Percentiles rank a stretch among this genome's conserved stretches.
Conservation (phyloP, 2,888 invertebrate species). For the Pyralis farinalis region DNA sequence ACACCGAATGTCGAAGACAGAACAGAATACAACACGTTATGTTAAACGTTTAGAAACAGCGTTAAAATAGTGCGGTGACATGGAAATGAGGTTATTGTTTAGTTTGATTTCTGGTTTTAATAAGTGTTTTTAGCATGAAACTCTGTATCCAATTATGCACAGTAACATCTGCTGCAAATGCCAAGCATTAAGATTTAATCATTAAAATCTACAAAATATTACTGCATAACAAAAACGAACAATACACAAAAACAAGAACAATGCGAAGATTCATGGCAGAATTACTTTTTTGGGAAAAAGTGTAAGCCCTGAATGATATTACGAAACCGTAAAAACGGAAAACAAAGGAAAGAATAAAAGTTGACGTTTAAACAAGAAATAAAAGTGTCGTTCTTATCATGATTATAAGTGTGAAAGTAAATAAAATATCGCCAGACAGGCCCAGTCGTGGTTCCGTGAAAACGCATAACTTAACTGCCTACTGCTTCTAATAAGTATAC, state of each 20-base stretch:
- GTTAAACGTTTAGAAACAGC: neutral
- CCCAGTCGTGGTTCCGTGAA: neutral
- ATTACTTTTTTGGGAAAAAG: neutral
- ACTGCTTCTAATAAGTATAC: too few species aligned
- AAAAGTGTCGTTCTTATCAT: conserved; percentile 32
- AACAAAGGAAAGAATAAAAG: conserved; percentile 11
- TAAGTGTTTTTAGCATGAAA: too few species aligned
- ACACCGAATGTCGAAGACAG: conserved; percentile 1
- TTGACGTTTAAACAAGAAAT: conserved; percentile 19
- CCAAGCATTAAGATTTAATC: too few species aligned
- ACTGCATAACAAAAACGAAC: neutral
- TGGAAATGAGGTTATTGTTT: too few species aligned
- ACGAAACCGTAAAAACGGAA: conserved; percentile 24
- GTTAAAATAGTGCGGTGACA: too few species aligned
- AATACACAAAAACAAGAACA: neutral
- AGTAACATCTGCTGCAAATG: too few species aligned
- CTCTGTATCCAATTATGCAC: too few species aligned
- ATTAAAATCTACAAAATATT: too few species aligned
- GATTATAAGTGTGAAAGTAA: conserved; percentile 44
- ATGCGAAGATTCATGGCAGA: neutral
- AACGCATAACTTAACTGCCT: too few species aligned
- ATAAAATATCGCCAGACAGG: neutral
- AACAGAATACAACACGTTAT: conserved; percentile 6
- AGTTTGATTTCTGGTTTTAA: too few species aligned
- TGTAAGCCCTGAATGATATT: conserved; percentile 18